Evolutionary conservation across 2,888 invertebrate genomes (phyloP).

Genomic region (Trichacis sp.): DNA sequence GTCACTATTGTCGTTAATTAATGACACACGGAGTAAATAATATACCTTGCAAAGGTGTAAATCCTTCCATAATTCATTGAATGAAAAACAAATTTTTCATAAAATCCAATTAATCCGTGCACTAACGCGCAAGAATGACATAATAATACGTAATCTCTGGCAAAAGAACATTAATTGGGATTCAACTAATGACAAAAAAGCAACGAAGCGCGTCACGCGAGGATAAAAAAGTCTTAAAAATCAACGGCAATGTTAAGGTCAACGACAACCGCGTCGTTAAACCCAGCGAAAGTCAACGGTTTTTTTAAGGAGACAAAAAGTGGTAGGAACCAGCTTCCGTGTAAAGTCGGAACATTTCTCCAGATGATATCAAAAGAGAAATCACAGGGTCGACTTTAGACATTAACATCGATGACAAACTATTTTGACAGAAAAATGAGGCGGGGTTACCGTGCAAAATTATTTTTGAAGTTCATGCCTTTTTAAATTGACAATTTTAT

Average conservation of each 20-base stretch:
- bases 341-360: conserved; percentile 31
- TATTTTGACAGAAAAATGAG: neutral
- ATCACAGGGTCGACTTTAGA: conserved; percentile 16
- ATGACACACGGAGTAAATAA: conserved; percentile 24
- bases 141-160: neutral
- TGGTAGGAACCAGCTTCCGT: conserved; percentile 35
- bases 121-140: neutral
- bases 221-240: neutral
- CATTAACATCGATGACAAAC: neutral
- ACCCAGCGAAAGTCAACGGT: conserved; percentile 30
- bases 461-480: no score
- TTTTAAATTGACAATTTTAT: no score
- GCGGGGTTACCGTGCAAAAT: no score
- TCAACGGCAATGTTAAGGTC: conserved; percentile 11
- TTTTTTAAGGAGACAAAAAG: conserved; percentile 28
- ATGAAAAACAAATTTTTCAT: conserved; percentile 10
- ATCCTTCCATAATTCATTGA: conserved; percentile 13
- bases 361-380: conserved; percentile 31
- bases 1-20: conserved; percentile 29
- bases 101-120: conserved; percentile 1
- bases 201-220: no score
- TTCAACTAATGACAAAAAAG: no score
- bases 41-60: conserved; percentile 2
- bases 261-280: conserved; percentile 18
- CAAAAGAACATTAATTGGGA: neutral